phyloP scores from a whole-genome alignment of 1,140 invertebrate species.

The Bilobella aurantiaca region DNA sequence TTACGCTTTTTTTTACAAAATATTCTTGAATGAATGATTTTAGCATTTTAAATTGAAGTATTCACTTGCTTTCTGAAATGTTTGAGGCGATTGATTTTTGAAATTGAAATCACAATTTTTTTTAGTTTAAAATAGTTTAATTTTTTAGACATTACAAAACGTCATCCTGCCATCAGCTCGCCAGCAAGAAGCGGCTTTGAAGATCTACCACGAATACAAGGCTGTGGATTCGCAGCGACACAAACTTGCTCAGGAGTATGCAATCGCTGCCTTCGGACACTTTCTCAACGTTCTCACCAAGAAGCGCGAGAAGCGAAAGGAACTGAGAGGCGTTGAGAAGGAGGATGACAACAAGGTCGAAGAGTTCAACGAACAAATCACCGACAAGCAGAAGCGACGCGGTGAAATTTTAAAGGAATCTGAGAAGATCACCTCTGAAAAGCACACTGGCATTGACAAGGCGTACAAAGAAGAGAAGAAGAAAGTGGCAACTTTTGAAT shows the following conservation, averaged over 20 bases:
- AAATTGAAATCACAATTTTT: constrained; percentile 8
- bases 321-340: not conserved
- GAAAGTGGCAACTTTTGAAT: constrained; percentile 54
- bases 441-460: constrained; percentile 39
- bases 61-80: not conserved
- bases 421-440: constrained; percentile 3
- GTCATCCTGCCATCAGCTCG: constrained; percentile 9
- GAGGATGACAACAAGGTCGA: constrained; percentile 3
- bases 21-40: no score
- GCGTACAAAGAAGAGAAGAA: constrained; percentile 56
- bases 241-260: constrained; percentile 34
- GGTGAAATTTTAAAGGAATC: constrained; percentile 36
- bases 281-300: constrained; percentile 41
- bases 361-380: constrained; percentile 13
- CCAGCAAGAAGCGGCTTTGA: constrained; percentile 22
- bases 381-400: constrained; percentile 19
- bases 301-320: not conserved
- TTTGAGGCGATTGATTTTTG: not conserved
- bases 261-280: constrained; percentile 37
- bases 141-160: constrained; percentile 1
- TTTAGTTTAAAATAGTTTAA: constrained; percentile 9
- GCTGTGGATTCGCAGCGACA: constrained; percentile 39
- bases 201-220: constrained; percentile 37
- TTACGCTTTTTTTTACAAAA: no score
- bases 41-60: not conserved